Base-by-base conservation (phyloP, 2,113 vertebrate species). In the Narcine bancroftii region DNA sequence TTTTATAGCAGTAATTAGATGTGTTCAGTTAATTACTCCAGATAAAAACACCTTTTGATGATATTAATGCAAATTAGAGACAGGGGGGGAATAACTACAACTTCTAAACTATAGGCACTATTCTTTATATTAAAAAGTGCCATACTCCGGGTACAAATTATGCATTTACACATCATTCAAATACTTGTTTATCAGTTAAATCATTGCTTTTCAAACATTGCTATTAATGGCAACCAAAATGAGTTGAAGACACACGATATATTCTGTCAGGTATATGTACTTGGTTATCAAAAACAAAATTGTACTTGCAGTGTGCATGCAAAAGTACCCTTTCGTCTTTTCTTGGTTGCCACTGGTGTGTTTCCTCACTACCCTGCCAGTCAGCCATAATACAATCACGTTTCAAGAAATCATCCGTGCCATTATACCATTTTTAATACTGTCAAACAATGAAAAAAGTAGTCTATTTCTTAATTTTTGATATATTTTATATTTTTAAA, bases 1-100 rank as follows among this genome's bases (percentile, higher is more conserved):
- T 91, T 91, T 47, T 71, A 91, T 47, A 69, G 39, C 65, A 69
- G 65, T 91, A 91, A 91, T 91, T 91, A 91, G 39, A 66, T 42
- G 39, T 91, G 42, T 91, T 91, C 89, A 91, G 63, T 69, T 45
- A 91, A 69, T 91, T 69, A 91, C 89, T 91, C 89, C 89, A 47
- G 29, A 91, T 69, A 69, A 91, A 91, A 91, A 91, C 89, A 91
- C 71, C 21, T 91, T 91, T 91, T 91, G 89, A 71, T 91, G 63
- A 39, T 45, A 69, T 4, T 53, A 71, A 69, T 71, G 65, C 89
- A 91, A 29, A 47, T 91, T 91, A 91, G 42, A 63, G 42, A 63
- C 36, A 39, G 33, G 69, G 15, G 15, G 81, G 17, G 53, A 19
- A 87, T 5, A 87, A 87, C 4, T 60, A 13, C 50, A 53, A 26